phyloP scores from a whole-genome alignment of 1,140 invertebrate genomes.

The Ips typographus region DNA sequence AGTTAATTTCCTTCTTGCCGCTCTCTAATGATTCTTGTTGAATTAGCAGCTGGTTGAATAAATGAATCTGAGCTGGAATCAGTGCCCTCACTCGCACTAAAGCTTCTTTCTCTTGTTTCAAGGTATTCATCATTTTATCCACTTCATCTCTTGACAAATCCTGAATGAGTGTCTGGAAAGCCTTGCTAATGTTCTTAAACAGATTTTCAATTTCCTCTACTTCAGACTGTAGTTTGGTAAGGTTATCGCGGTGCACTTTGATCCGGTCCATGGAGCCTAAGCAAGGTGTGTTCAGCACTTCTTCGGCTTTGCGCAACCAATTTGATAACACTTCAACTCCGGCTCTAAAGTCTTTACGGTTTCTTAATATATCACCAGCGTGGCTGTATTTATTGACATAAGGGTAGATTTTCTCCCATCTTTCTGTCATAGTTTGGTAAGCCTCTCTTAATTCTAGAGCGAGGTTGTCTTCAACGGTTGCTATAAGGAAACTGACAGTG shows the following conservation, averaged over 20 bases:
- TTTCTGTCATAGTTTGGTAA: constrained; percentile 67
- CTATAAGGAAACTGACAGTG: constrained; percentile 84
- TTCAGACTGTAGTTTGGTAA: constrained; percentile 78
- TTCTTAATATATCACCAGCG: constrained; percentile 81
- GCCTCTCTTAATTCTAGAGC: constrained; percentile 74
- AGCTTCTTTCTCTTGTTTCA: constrained; percentile 88
- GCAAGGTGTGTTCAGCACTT: constrained; percentile 65
- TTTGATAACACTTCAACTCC: constrained; percentile 74
- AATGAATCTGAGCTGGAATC: constrained; percentile 76
- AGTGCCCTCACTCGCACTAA: constrained; percentile 78
- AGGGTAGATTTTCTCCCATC: constrained; percentile 81
- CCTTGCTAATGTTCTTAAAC: constrained; percentile 86
- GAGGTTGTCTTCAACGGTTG: constrained; percentile 80
- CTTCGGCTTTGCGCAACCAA: constrained; percentile 76
- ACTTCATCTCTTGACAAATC: constrained; percentile 89
- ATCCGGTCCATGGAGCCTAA: constrained; percentile 75
- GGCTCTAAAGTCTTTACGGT: constrained; percentile 75
- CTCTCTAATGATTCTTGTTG: constrained; percentile 88
- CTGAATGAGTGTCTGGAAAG: constrained; percentile 86
- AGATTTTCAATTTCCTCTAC: constrained; percentile 85
- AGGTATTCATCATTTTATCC: constrained; percentile 82
- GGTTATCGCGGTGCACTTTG: constrained; percentile 73
- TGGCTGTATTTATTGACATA: constrained; percentile 85
- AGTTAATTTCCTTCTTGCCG: constrained; percentile 80
- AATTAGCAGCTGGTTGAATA: constrained; percentile 80